Evolutionary conservation across 2,888 invertebrate genomes (phyloP).

Genomic region (Miltochrista miniata): DNA sequence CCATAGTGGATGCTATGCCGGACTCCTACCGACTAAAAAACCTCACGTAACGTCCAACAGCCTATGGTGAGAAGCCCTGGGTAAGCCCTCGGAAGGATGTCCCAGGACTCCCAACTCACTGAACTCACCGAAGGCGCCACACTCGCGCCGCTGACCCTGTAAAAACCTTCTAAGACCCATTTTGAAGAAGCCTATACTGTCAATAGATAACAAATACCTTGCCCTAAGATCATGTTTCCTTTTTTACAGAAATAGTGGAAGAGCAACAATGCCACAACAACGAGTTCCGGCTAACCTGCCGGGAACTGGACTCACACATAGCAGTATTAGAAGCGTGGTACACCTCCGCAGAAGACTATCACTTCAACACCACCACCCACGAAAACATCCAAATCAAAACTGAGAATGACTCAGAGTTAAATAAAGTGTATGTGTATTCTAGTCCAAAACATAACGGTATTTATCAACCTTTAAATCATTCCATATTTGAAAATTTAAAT

Average conservation of each 20-base stretch:
- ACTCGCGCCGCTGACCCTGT: too few species aligned
- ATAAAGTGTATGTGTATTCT: slow-evolving; percentile 71
- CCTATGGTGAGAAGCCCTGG: too few species aligned
- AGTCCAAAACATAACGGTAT: slow-evolving; percentile 77
- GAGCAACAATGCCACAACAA: slow-evolving; percentile 85
- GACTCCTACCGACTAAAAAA: too few species aligned
- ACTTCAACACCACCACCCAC: slow-evolving; percentile 51
- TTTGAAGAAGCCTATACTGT: too few species aligned
- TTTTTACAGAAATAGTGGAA: slow-evolving; percentile 86
- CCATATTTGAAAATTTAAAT: slow-evolving; percentile 47
- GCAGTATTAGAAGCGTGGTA: slow-evolving; percentile 86
- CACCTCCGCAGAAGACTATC: slow-evolving; percentile 65
- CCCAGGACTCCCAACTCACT: too few species aligned
- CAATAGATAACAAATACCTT: not conserved
- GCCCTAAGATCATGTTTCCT: not conserved
- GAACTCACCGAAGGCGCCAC: too few species aligned
- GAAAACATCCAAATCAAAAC: slow-evolving; percentile 55
- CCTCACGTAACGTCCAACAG: too few species aligned
- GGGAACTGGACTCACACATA: slow-evolving; percentile 85
- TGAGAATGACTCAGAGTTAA: slow-evolving; percentile 71
- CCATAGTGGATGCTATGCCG: too few species aligned
- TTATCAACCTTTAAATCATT: slow-evolving; percentile 62
- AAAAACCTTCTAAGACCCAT: too few species aligned
- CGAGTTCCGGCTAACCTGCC: slow-evolving; percentile 85
- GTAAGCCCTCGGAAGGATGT: too few species aligned